Evolutionary conservation across 2,888 invertebrate species (phyloP).

Genomic region (Ormia ochracea): DNA sequence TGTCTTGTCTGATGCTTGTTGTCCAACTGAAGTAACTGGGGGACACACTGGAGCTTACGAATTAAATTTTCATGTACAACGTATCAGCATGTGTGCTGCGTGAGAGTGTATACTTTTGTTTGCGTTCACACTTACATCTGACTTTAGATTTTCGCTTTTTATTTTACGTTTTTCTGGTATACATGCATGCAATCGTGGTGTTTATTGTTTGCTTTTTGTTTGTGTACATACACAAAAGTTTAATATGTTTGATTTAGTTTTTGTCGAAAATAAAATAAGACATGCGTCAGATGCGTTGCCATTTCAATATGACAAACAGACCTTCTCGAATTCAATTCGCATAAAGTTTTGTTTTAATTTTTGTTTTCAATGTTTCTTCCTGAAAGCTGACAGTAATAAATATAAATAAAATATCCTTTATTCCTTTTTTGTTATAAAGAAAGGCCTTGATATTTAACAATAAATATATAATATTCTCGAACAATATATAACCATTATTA

Average conservation of each 20-base stretch:
- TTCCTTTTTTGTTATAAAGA: no score
- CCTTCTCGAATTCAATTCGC: no score
- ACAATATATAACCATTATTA: no score
- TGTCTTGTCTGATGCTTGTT: conserved; percentile 53
- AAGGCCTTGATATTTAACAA: no score
- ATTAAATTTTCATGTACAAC: conserved; percentile 33
- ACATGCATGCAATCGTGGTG: background rate
- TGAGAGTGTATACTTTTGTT: background rate
- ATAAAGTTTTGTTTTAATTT: no score
- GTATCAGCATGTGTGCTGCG: background rate
- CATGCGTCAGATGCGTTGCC: conserved; percentile 12
- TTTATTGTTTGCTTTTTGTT: background rate
- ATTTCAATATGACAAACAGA: background rate
- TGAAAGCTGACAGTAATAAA: no score
- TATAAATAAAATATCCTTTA: no score
- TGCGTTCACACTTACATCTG: conserved; percentile 14
- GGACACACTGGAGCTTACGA: conserved; percentile 57
- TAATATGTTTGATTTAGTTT: conserved; percentile 6
- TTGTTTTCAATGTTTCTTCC: no score
- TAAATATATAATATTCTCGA: no score
- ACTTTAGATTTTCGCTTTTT: background rate
- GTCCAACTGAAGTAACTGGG: conserved; percentile 57
- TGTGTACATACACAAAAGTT: background rate
- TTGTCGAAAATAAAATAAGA: conserved; percentile 8
- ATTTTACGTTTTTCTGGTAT: background rate